Base-by-base conservation (phyloP, 2,888 invertebrate genomes). In the Tachina grossa region DNA sequence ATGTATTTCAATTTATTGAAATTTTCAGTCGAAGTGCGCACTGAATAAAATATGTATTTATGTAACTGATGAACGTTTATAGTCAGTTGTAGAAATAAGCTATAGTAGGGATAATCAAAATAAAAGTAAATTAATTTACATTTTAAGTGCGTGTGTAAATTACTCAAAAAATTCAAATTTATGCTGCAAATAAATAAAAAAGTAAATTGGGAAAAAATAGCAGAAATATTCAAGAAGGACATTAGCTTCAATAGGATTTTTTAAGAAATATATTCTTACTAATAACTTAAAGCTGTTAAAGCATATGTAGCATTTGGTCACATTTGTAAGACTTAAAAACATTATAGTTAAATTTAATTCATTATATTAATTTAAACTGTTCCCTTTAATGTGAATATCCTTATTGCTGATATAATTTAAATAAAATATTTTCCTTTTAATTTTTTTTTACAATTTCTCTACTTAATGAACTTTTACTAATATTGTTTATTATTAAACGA, bases 1-100 rank as follows among this genome's bases (percentile, higher is more conserved):
- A 57, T 78, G 74, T 76, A 49, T 83, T 80, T 72, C 66, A 76
- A 80, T 85, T 79, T 85, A 85, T 83, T 85, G 83, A 76, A 76
- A 76, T 76, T 53, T 41, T 49, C 43, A 83, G 66, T 66, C 55
- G 22, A 41, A 71, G 65, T 31, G 53, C 19, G 66, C 49, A 78
- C 51, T 43, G 22, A 13, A 47, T 1, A 47, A n/a, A 47, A 22
- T 61, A 31, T 3, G 31, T 31, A 31, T 31, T 2, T 19, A 39
- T 22, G n/a, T 41, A 63, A 22, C 2, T 19, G 14, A 9, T 49
- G 6, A n/a, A 16, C 1, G 22, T 16, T 9, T n/a, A n/a, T 31
- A 41, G 1, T 41, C 41, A n/a, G 9, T 39, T 49, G 13, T 1
- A 63, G 1, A 31, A 41, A 19, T 14, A 41, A 41, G 10, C 10